Conservation (phyloP, 1,140 invertebrate species). For the Drosophila mauritiana region DNA sequence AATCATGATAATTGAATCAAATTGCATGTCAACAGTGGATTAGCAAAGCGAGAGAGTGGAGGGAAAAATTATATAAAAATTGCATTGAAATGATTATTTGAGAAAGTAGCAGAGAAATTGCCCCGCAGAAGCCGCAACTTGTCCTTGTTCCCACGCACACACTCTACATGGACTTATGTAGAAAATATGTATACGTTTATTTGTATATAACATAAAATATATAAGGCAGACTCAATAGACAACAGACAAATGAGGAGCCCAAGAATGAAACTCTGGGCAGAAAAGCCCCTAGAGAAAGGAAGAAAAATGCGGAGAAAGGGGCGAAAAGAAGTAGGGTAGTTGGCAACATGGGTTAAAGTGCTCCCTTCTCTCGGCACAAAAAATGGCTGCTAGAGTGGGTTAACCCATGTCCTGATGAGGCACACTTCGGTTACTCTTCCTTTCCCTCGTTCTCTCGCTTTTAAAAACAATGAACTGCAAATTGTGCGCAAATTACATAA, state of each 20-base stretch:
- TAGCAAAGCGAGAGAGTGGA: conserved; percentile 38
- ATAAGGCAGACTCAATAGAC: conserved; percentile 8
- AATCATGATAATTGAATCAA: conserved; percentile 81
- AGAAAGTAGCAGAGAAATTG: conserved; percentile 46
- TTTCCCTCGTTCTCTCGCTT: not conserved
- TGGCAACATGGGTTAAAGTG: conserved; percentile 8
- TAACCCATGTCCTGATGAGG: conserved; percentile 31
- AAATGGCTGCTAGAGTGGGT: conserved; percentile 3
- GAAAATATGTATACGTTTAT: not conserved
- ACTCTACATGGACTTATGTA: conserved; percentile 1
- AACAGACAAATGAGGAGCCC: conserved; percentile 26
- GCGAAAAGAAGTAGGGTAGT: not conserved
- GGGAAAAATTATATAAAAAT: conserved; percentile 59
- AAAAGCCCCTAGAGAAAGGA: conserved; percentile 10
- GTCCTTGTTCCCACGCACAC: conserved; percentile 50
- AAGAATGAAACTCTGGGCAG: not conserved
- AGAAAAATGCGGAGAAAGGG: not conserved
- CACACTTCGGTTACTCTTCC: conserved; percentile 15
- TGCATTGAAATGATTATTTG: conserved; percentile 62
- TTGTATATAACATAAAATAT: conserved; percentile 13
- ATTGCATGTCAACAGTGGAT: conserved; percentile 75
- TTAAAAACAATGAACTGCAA: conserved; percentile 67
- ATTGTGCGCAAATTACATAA: conserved; percentile 53
- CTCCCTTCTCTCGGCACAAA: not conserved
- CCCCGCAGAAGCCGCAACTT: conserved; percentile 31